Conservation (phyloP, 2,797 vertebrate species). For the Tauraco hartlaubi region DNA sequence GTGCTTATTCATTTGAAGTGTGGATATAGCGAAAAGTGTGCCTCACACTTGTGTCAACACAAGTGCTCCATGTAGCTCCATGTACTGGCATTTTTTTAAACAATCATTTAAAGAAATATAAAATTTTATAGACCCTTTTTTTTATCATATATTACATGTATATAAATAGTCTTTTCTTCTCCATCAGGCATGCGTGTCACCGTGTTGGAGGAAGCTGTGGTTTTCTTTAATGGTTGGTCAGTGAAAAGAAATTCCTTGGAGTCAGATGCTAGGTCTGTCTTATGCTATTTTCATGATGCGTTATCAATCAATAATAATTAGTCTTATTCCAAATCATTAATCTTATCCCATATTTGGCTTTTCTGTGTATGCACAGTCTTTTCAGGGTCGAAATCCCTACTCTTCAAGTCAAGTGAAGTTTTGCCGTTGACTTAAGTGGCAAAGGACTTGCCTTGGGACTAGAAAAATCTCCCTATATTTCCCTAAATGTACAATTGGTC, state of each 20-base stretch:
- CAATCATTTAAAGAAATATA: neutral
- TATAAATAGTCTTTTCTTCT: neutral
- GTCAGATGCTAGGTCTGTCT: neutral
- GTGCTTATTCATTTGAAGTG: neutral
- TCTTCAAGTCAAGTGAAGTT: neutral
- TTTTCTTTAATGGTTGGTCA: neutral
- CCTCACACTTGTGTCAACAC: neutral
- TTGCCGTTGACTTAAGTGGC: neutral
- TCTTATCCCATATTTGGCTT: neutral
- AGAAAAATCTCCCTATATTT: neutral
- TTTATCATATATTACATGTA: neutral
- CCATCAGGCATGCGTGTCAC: neutral
- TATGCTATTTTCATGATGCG: neutral
- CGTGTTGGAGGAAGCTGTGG: neutral
- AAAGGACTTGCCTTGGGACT: neutral
- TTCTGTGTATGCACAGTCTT: neutral
- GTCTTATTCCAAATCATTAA: neutral
- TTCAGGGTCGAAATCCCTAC: neutral
- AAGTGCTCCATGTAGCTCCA: neutral
- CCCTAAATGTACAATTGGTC: accelerated
- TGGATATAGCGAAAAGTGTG: neutral
- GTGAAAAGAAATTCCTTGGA: neutral
- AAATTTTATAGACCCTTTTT: neutral
- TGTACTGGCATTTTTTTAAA: neutral
- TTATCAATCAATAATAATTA: neutral